Evolutionary conservation across 2,113 vertebrate genomes (phyloP).

Genomic region (Athene noctua): DNA sequence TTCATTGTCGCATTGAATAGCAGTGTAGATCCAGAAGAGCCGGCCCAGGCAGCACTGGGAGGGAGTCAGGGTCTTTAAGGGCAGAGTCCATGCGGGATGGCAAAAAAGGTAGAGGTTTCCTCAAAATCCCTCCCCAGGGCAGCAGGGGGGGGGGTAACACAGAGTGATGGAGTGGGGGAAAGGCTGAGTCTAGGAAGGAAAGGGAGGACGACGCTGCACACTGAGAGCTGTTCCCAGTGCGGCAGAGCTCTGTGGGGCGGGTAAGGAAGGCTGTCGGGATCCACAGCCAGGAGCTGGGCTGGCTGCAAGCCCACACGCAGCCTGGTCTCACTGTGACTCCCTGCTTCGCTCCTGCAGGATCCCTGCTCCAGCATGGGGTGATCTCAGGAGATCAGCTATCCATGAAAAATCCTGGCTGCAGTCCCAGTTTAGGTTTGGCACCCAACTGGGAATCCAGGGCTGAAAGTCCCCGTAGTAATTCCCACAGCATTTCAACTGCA

Average conservation of each 20-base stretch:
- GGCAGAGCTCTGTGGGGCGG: not conserved
- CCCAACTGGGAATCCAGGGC: not conserved
- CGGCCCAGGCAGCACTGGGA: rapidly evolving
- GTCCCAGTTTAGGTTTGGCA: not conserved
- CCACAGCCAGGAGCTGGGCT: not conserved
- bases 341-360: not conserved
- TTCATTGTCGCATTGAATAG: not conserved
- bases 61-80: not conserved
- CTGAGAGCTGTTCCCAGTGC: not conserved
- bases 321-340: not conserved
- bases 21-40: not conserved
- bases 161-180: not conserved
- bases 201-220: rapidly evolving
- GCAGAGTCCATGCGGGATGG: rapidly evolving
- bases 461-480: not conserved
- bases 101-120: not conserved
- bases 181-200: not conserved
- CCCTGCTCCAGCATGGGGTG: rapidly evolving
- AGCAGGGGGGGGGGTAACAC: not conserved
- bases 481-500: not conserved
- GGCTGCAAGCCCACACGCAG: rapidly evolving
- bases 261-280: not conserved
- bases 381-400: not conserved
- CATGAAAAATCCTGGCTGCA: not conserved
- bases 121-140: not conserved